Conservation (phyloP, 2,888 invertebrate species). For the Eupithecia subfuscata region DNA sequence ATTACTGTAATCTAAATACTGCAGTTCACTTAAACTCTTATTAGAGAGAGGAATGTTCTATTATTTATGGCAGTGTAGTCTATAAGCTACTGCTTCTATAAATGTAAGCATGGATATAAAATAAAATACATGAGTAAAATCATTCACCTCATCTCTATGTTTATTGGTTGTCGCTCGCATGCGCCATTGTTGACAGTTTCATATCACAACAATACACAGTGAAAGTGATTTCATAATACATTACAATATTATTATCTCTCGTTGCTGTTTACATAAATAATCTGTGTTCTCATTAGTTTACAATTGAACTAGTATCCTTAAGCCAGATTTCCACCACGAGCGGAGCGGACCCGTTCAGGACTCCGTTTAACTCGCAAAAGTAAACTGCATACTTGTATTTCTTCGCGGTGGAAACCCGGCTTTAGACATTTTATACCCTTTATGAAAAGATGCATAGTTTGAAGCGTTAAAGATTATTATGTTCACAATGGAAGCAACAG, state of each 20-base stretch:
- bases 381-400: no score
- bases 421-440: no score
- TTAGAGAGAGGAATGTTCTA: not conserved
- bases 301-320: not conserved
- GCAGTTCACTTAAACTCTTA: not conserved
- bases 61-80: not conserved
- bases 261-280: not conserved
- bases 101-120: not conserved
- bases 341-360: no score
- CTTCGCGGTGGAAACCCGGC: no score
- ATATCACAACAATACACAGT: constrained; percentile 33
- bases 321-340: no score
- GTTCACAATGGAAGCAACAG: not conserved
- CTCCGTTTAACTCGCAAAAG: no score
- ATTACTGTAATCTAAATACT: not conserved
- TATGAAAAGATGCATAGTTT: no score
- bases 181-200: constrained; percentile 29
- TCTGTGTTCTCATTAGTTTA: not conserved
- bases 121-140: constrained; percentile 16
- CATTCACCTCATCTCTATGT: constrained; percentile 32
- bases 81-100: not conserved
- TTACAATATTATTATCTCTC: constrained; percentile 16
- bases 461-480: no score
- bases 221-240: constrained; percentile 38
- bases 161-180: constrained; percentile 24